A percentile compares a stretch with the other conserved stretches of the same genome.
These are phyloP conservation scores for Antechinus flavipes DNA, from an alignment of 2,113 vertebrate genomes.

Conservation along the genomic window DNA sequence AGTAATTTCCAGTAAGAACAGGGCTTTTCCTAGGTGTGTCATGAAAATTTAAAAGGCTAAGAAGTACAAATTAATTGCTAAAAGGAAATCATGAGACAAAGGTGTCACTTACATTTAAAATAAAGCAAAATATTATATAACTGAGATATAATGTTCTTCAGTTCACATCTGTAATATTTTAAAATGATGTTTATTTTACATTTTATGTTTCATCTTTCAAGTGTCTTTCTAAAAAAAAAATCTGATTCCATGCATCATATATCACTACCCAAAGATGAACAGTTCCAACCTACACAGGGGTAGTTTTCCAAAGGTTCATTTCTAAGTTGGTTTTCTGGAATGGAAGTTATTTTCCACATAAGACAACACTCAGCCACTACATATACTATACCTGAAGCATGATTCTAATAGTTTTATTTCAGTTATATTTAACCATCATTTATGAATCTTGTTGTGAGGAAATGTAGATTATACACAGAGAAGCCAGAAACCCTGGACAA, in stretches of 20 bases:
- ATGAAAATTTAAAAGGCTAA: conserved; percentile 16
- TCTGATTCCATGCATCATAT: neutral
- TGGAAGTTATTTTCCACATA: neutral
- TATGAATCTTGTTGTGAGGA: neutral
- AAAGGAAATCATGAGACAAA: neutral
- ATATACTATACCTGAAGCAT: neutral
- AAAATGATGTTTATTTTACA: conserved; percentile 31
- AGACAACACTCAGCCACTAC: neutral
- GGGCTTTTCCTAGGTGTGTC: neutral
- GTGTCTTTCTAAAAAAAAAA: conserved; percentile 64
- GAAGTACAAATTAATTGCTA: conserved; percentile 39
- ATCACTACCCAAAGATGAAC: neutral
- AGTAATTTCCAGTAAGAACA: neutral
- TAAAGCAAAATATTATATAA: neutral
- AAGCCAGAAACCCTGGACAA: neutral
- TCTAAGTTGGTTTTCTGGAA: conserved; percentile 38
- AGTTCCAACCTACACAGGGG: conserved; percentile 30
- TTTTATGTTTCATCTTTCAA: conserved; percentile 57
- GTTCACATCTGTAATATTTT: conserved; percentile 46
- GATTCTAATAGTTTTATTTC: neutral
- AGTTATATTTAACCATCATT: neutral
- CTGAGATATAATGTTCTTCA: conserved; percentile 25
- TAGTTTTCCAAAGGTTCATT: conserved; percentile 46
- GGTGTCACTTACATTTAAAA: neutral
- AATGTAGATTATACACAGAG: neutral